Conservation (phyloP, 2,888 invertebrate genomes). For the Eupithecia inturbata region DNA sequence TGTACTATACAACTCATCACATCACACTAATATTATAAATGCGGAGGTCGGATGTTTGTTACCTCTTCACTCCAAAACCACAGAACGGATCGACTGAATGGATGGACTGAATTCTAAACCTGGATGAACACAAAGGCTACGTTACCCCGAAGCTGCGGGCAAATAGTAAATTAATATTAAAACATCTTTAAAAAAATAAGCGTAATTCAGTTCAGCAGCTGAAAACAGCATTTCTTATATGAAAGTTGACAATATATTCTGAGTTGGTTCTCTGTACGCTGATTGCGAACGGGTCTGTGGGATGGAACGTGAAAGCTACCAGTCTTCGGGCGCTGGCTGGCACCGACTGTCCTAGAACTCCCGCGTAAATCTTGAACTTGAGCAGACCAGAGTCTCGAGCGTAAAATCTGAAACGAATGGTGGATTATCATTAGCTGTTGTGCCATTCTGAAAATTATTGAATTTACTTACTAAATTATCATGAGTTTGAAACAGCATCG, state of each 20-base stretch:
- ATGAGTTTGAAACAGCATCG: no score
- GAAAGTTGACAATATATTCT: constrained; percentile 97
- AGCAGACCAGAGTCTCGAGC: constrained; percentile 91
- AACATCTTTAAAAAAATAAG: constrained; percentile 11
- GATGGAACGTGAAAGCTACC: constrained; percentile 98
- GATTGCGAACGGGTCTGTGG: constrained; percentile 97
- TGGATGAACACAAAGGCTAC: no score
- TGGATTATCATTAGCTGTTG: neutral
- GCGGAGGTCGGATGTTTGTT: no score
- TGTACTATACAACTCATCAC: no score
- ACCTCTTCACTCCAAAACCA: no score
- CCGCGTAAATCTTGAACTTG: constrained; percentile 95
- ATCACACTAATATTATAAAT: no score
- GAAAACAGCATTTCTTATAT: constrained; percentile 88
- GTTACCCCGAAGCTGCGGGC: no score
- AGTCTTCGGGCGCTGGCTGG: constrained; percentile 89
- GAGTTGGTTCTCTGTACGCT: constrained; percentile 96
- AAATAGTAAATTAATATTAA: no score
- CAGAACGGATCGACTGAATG: no score
- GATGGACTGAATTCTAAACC: no score
- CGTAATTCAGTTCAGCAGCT: constrained; percentile 54
- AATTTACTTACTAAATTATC: no score
- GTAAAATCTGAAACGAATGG: constrained; percentile 86
- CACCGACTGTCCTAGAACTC: constrained; percentile 89
- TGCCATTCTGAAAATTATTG: neutral